Evolutionary conservation across 2,797 vertebrate genomes (phyloP), one percentile per base, ranked within the genome.

Genomic region (Echiichthys vipera): DNA sequence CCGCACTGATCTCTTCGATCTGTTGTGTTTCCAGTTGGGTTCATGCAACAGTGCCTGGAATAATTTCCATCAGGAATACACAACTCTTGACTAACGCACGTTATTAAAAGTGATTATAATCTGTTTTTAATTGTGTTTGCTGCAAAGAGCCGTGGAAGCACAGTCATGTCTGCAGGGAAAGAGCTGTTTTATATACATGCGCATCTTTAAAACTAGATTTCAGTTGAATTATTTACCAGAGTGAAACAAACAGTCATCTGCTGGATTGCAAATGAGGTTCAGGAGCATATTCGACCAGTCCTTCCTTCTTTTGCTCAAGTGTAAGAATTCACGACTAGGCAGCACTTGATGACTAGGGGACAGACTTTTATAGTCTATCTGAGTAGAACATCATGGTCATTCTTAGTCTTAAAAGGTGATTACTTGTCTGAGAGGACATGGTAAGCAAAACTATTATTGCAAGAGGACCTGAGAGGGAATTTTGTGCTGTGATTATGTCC

Each of bases 181-280:
- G 3, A 58, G 6, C 10, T 17, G 43, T 25, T 37, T 50, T 37
- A 30, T 59, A 47, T 11, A 56, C 46, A 58, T 39, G 49, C 34
- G 13, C 9, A 5, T 40, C 45, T 53, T 65, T 40, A 64, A 65
- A 66, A 62, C 17, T 39, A 45, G 13, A 50, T 71, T 56, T 45
- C 32, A 39, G n/a, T 39, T 65, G 13, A 55, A 65, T 80, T 75
- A 45, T 51, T 75, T 45, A 65, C 36, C 49, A 20, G 25, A 22
- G 34, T 12, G 18, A 71, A 59, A 64, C 51, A 77, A 62, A 45
- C 43, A 55, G 27, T 32, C 3, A 24, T 42, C 27, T 37, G 40
- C 18, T 45, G 56, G 36, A 51, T 57, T 63, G 20, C 37, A 50
- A 50, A 56, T 63, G 45, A 24, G 47, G 46, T 51, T 22, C 17